These are phyloP conservation scores for Grammomys surdaster DNA, from an alignment of 2,113 vertebrate species.

Conservation along the genomic window DNA sequence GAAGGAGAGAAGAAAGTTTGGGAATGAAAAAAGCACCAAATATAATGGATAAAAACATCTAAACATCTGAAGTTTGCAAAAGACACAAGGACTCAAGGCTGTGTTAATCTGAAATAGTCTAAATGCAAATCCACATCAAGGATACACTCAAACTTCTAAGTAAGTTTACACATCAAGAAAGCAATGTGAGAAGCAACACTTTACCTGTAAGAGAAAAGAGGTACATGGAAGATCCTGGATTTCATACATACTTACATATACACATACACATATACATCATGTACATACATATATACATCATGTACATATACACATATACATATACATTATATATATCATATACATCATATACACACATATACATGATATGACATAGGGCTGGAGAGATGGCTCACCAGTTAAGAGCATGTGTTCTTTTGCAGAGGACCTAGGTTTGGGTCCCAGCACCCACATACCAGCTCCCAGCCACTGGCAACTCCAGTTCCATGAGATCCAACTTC, in stretches of 20 bases:
- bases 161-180: neutral
- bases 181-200: neutral
- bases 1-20: neutral
- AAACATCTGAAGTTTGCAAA: neutral
- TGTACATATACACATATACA: no score
- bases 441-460: neutral
- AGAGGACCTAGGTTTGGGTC: neutral
- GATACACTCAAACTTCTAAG: neutral
- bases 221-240: neutral
- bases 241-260: no score
- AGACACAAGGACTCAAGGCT: neutral
- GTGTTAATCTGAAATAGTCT: neutral
- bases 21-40: neutral
- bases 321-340: no score
- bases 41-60: neutral
- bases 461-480: neutral
- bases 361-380: neutral
- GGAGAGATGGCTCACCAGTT: neutral
- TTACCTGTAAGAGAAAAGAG: neutral
- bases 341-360: no score
- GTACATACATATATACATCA: neutral
- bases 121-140: neutral
- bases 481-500: neutral
- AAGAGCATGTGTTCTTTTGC: neutral
- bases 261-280: no score